phyloP scores from a whole-genome alignment of 2,888 invertebrate species.

The Lasioglossum oenotherae region DNA sequence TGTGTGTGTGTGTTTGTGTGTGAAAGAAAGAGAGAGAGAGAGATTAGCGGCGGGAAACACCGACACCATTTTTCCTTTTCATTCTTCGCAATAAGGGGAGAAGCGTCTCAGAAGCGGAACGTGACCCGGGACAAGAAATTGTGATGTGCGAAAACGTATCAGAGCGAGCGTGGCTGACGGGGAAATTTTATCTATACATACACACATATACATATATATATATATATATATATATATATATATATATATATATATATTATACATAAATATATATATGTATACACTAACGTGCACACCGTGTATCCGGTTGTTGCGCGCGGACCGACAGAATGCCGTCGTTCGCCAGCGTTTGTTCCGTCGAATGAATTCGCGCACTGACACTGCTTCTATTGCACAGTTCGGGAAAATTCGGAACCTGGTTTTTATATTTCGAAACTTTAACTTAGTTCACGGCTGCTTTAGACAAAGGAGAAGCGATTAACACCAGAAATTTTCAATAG shows the following conservation, averaged over 20 bases:
- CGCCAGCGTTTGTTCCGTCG: background rate
- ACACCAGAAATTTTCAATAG: background rate
- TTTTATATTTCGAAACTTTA: too few species aligned
- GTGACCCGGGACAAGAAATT: conserved; percentile 47
- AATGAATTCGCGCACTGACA: background rate
- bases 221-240: background rate
- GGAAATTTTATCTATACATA: conserved; percentile 74
- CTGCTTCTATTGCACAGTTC: too few species aligned
- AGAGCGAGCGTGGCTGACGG: conserved; percentile 52
- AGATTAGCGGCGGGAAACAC: background rate
- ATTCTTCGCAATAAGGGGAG: background rate
- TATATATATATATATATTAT: conserved; percentile 30
- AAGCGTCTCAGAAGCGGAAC: conserved; percentile 7
- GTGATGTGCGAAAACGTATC: conserved; percentile 80
- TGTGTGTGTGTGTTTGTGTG: too few species aligned
- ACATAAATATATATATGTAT: conserved; percentile 14
- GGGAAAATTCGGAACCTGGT: too few species aligned
- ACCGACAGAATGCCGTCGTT: background rate
- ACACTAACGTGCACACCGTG: conserved; percentile 67
- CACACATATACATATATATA: background rate
- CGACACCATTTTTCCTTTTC: conserved; percentile 28
- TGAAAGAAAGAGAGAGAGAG: background rate
- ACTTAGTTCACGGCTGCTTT: too few species aligned
- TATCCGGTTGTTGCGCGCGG: background rate
- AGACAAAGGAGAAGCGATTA: too few species aligned